Base-by-base conservation (phyloP, 2,888 invertebrate genomes). In the Apodemia hepburni region DNA sequence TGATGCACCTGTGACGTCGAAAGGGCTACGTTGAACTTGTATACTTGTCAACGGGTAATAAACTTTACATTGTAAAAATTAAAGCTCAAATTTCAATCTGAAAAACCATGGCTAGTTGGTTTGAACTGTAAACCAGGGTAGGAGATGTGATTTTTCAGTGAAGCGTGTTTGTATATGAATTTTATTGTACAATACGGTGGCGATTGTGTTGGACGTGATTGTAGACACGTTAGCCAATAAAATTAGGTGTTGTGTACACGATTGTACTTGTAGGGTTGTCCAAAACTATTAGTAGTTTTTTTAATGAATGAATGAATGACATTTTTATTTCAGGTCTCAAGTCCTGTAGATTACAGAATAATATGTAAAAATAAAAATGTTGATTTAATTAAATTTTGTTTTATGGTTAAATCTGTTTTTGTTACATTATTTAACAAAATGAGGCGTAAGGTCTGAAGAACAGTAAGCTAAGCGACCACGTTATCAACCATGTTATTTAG, bases 1-100 rank as follows among this genome's bases (percentile, higher is more conserved):
- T 65, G 65, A 62, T 69, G 70, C 70, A 70, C 47, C 58, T 38
- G 61, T 66, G 69, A 69, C 68, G 68, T 66, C 61, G 18, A 60
- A 42, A 49, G 61, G 62, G 45, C 64, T 49, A 6, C 7, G 54
- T 15, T 29, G 54, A 57, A 29, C 54, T 57, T 57, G 54, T 57
- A 6, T 15, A 27, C 6, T 15, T 27, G 54, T 54, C 22, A 22
- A 54, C 54, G 1, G 27, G 18, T 27, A 27, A 22, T 27, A 22
- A 27, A 54, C 27, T 22, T 54, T 54, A 54, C 27, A 22, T 15
- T 12, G 12, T 27, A 27, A 12, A 22, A 9, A 0, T 27, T 54
- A 54, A 22, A 27, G 54, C 27, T 54, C 12, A 27, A 54, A 27
- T 54, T 51, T 22, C 22, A 51, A 51, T 51, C 11, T 18, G 22